Percentiles rank a stretch among this genome's conserved stretches.
Conservation (phyloP, 2,888 invertebrate genomes). For the Neelides folsomi region DNA sequence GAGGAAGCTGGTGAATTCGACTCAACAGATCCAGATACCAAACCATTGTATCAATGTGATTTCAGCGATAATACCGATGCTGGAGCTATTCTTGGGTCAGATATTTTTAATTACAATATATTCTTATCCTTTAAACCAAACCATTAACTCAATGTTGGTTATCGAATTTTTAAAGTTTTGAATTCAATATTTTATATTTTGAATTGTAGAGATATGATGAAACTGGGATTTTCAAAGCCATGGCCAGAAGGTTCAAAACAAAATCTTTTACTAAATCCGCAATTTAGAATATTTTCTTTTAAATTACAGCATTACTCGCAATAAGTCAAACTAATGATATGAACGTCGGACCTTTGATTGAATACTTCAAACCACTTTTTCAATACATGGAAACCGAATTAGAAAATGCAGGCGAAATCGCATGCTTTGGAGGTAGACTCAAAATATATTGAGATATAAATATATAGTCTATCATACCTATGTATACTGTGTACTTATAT, state of each 20-base stretch:
- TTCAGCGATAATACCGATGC: slow-evolving; percentile 39
- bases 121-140: neutral
- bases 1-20: slow-evolving; percentile 37
- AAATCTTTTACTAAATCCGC: too few species aligned
- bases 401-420: neutral
- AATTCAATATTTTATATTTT: neutral
- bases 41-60: slow-evolving; percentile 40
- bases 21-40: slow-evolving; percentile 21
- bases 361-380: slow-evolving; percentile 3
- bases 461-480: neutral
- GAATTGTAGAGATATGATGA: slow-evolving; percentile 4
- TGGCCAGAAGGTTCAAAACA: slow-evolving; percentile 8
- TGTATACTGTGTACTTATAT: too few species aligned
- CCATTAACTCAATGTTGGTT: neutral
- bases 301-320: neutral
- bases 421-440: neutral
- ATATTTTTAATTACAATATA: neutral
- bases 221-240: slow-evolving; percentile 5
- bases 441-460: neutral
- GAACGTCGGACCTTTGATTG: neutral
- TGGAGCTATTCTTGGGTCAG: slow-evolving; percentile 38
- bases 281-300: too few species aligned
- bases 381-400: neutral
- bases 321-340: neutral
- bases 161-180: neutral